Percentiles rank a stretch among this genome's conserved stretches.
phyloP scores from a whole-genome alignment of 2,113 vertebrate genomes.

The Datnioides undecimradiatus region DNA sequence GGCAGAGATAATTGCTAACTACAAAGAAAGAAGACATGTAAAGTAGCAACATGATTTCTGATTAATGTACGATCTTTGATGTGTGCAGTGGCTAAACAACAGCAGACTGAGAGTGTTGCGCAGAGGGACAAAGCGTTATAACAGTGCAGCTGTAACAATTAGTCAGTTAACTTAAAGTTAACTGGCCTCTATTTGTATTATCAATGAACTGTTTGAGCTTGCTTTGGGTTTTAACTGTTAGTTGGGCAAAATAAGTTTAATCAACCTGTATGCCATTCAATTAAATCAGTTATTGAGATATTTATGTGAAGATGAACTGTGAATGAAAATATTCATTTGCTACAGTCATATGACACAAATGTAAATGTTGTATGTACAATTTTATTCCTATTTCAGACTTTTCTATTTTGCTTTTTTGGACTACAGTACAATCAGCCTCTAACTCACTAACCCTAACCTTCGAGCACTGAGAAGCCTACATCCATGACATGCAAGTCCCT shows the following conservation, averaged over 20 bases:
- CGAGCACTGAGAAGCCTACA: not conserved
- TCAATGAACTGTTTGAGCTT: no score
- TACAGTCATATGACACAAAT: not conserved
- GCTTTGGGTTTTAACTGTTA: not conserved
- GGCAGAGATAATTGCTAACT: not conserved
- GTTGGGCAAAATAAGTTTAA: not conserved
- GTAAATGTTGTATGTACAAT: not conserved
- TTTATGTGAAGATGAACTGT: not conserved
- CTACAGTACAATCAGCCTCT: not conserved
- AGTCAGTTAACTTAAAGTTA: not conserved
- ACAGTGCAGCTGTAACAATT: not conserved
- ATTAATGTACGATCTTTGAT: no score
- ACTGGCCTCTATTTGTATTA: no score
- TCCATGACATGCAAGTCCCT: not conserved
- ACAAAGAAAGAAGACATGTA: not conserved
- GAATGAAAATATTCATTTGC: not conserved
- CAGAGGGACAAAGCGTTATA: no score
- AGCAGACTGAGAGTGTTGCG: no score
- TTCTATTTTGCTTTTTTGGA: slow-evolving; percentile 5
- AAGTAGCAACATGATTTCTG: no score
- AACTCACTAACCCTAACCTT: not conserved
- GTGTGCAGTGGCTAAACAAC: no score
- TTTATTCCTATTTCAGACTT: not conserved
- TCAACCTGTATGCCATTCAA: not conserved
- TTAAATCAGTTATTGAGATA: not conserved